Evolutionary conservation across 2,888 invertebrate species (phyloP), one percentile per base, ranked within the genome.

Genomic region (Sthenelais limicola): DNA sequence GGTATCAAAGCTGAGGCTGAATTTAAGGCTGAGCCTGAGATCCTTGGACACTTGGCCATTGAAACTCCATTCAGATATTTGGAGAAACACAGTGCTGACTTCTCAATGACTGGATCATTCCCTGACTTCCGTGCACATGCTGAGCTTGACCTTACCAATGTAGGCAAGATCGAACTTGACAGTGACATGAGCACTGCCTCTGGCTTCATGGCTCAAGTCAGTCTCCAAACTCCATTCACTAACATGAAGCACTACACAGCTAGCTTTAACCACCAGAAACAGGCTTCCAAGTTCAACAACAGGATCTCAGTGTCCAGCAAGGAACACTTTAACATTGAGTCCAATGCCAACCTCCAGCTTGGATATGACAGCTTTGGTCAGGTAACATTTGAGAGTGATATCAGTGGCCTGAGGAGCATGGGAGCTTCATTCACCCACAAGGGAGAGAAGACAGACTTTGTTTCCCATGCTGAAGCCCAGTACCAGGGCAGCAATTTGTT

Each of bases 161-260:
- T 56, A 18, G 56, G 56, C 18, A 66, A 66, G 66, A 66, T 66
- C 18, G 32, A 66, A 33, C 38, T 66, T n/a, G 38, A 66, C 18
- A 26, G 38, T 24, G 35, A 35, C 66, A 35, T 66, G 1, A 43
- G 18, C 26, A 38, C 26, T 3, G 26, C 66, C 35, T 43, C 66
- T 1, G 35, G 32, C 18, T 26, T 66, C n/a, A n/a, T 35, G 12
- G 66, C 38, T 1, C 26, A 35, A 26, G 28, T 66, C 38, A 38
- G 26, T 26, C 35, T 66, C 12, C 18, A 35, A 24, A 66, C 66
- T 3, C 66, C 66, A 21, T 38, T 66, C 66, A 66, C 9, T 15
- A 38, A 35, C 26, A 24, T 24, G 9, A 35, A 66, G 38, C 21
- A 66, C 21, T 43, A 38, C 38, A 38, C 32, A 21, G 24, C 26